Evolutionary conservation across 2,888 invertebrate genomes (phyloP).

Genomic region (Lycia hirtaria): DNA sequence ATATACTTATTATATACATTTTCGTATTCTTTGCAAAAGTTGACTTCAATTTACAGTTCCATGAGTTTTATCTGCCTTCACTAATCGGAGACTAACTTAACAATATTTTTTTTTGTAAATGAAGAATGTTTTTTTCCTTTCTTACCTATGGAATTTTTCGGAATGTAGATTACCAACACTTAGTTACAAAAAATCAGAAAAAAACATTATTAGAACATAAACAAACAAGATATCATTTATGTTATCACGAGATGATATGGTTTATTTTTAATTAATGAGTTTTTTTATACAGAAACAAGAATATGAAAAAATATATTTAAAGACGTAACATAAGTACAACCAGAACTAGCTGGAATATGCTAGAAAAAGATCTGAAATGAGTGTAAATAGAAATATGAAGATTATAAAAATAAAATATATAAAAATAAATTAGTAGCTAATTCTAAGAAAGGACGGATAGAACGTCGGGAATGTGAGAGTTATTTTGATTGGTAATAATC

Average conservation of each 20-base stretch:
- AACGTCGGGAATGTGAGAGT: constrained; percentile 46
- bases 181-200: constrained; percentile 44
- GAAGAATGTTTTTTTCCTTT: constrained; percentile 21
- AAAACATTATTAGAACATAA: constrained; percentile 48
- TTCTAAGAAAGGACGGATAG: constrained; percentile 62
- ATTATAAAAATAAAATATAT: constrained; percentile 32
- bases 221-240: constrained; percentile 45
- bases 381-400: constrained; percentile 36
- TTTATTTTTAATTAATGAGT: constrained; percentile 53
- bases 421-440: constrained; percentile 56
- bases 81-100: too few species aligned
- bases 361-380: constrained; percentile 43
- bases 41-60: too few species aligned
- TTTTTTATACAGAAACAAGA: constrained; percentile 41
- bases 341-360: constrained; percentile 52
- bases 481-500: constrained; percentile 30
- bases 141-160: constrained; percentile 51
- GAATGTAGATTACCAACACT: constrained; percentile 38
- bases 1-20: too few species aligned
- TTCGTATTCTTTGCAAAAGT: too few species aligned
- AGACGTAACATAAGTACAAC: constrained; percentile 62
- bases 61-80: too few species aligned
- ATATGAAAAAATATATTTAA: constrained; percentile 48
- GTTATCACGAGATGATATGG: constrained; percentile 71
- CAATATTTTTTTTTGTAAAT: too few species aligned